Percentiles rank a stretch among this genome's conserved stretches.
Conservation (phyloP, 2,888 invertebrate species). For the Tipula vernalis region DNA sequence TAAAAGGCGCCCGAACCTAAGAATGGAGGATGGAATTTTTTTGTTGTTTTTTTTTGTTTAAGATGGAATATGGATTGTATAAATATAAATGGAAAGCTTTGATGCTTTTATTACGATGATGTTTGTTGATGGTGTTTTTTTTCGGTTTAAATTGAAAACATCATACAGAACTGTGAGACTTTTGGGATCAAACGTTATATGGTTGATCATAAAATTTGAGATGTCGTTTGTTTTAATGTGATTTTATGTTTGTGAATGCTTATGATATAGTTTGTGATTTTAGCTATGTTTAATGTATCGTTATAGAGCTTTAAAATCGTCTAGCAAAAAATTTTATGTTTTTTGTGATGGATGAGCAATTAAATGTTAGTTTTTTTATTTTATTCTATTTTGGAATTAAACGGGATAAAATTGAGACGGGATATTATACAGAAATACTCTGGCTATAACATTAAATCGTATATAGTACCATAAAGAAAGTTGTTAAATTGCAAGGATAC, state of each 20-base stretch:
- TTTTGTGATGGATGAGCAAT: not conserved
- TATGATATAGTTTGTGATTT: not conserved
- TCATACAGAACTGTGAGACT: not conserved
- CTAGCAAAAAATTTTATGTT: not conserved
- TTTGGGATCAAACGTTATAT: not conserved
- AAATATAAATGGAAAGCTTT: not conserved
- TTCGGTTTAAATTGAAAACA: not conserved
- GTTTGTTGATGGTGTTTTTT: not conserved
- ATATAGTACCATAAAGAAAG: too few species aligned
- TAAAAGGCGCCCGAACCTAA: not conserved
- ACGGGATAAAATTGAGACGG: not conserved
- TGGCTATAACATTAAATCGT: too few species aligned
- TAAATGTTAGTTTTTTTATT: not conserved
- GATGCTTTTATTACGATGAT: not conserved
- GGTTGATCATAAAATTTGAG: not conserved
- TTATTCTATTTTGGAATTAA: not conserved
- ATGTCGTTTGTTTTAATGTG: not conserved
- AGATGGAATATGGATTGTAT: not conserved
- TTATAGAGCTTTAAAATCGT: not conserved
- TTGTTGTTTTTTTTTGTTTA: not conserved
- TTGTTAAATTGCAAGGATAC: too few species aligned
- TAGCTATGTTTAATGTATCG: not conserved
- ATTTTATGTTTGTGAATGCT: not conserved
- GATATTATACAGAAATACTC: too few species aligned
- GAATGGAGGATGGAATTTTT: not conserved